Base-by-base conservation (phyloP, 2,113 vertebrate genomes). In the Enhydra lutris region DNA sequence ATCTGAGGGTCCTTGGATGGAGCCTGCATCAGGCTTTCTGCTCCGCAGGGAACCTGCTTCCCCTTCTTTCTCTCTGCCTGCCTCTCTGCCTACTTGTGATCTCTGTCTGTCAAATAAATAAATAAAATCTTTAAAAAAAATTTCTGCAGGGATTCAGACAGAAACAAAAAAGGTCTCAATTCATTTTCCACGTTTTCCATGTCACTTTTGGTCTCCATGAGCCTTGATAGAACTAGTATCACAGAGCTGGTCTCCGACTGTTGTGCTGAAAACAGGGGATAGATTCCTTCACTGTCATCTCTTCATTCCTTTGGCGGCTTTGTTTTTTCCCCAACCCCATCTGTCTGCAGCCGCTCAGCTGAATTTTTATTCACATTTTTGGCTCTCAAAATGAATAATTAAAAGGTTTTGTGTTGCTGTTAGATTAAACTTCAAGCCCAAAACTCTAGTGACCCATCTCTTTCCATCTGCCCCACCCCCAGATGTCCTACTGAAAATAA, bases 301-400 rank as follows among this genome's bases (percentile, higher is more conserved):
- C 39, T 47, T 26, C 39, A 39, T 61, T 61, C 20, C 24, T 88
- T 36, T 83, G 80, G 61, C 69, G 69, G 80, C 21, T 84, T 88
- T 57, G 34, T 7, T 74, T 85, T 85, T 10, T 17, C 18, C 50
- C 24, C 17, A 39, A 0, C 9, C 39, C 88, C 93, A 90, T 96
- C 91, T 95, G 88, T 57, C 91, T 91, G 13, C 61, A 97, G 91
- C 73, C 74, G 31, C 55, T 94, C 55, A 18, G n/a, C 63, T 92
- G 31, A n/a, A 69, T 76, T 92, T 89, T 34, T 42, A 55, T 82
- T 92, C 80, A 87, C 24, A 79, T 79, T 52, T 93, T 90, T 82
- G 92, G n/a, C 83, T 97, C 93, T 94, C 59, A 50, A 87, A 96
- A 91, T 94, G 85, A 97, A 63, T 87, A 59, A 96, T 88, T 87